Base-by-base conservation (phyloP, 2,888 invertebrate genomes). In the Parnassius smintheus region DNA sequence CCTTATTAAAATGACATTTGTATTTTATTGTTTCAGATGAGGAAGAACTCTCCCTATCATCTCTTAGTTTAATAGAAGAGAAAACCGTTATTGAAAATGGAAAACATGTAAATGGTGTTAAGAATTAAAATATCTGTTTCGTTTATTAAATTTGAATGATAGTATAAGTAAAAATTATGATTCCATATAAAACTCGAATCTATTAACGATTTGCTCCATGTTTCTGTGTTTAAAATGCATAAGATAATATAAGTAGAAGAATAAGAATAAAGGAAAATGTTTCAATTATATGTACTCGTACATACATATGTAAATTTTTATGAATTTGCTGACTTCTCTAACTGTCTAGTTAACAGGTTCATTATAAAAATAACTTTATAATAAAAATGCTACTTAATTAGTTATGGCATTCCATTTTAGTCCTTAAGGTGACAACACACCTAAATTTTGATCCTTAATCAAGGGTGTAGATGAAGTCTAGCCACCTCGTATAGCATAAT, bases 81-180 rank as follows among this genome's bases (percentile, higher is more conserved):
- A 88, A 85, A 68, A 81, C 84, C 9, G 79, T 86, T 2, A 79
- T 86, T 56, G 86, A 86, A 77, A 91, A 89, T 66, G 87, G 86
- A 9, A 81, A 68, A 12, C 60, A 67, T 61, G 68, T 79, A 3
- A 88, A 85, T 67, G 86, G 83, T 10, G 65, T 75, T 18, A 62
- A 62, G 4, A 13, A 56, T 11, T 56, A 59, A 63, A 3, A 48
- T 2, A 41, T 41, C 4, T 7, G 25, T 51, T 35, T 50, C 25
- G 45, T 56, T 3, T 51, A 50, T 3, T 45, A 41, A 50, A 59
- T 50, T 51, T 63, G n/a, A 56, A 11, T 12, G 10, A 13, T 59
- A 57, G 44, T 12, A n/a, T 59, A 65, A 61, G 64, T 4, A 51
- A 63, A 65, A 56, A 49, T 62, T 44, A 52, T 53, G 9, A 61